Evolutionary conservation across 92 coral and sea anemone species (phyloP).

Genomic region (Muricea muricata): DNA sequence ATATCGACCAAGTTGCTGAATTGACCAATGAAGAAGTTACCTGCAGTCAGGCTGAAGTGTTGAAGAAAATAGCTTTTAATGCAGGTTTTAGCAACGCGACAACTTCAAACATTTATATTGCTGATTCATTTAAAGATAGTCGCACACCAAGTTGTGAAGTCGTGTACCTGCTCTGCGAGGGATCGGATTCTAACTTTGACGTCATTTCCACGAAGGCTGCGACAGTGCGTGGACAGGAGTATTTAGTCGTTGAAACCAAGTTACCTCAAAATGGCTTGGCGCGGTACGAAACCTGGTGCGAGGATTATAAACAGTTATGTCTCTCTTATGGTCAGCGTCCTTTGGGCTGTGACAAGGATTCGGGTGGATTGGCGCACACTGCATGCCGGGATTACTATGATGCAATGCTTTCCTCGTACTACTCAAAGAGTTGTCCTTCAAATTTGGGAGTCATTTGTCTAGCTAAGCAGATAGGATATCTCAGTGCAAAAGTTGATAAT

Average conservation of each 20-base stretch:
- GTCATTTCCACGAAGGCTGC: slow-evolving; percentile 38
- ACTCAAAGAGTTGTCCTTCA: slow-evolving; percentile 52
- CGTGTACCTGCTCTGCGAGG: slow-evolving; percentile 62
- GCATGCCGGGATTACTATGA: slow-evolving; percentile 52
- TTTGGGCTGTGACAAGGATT: slow-evolving; percentile 40
- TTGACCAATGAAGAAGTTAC: background rate
- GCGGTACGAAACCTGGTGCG: slow-evolving; percentile 67
- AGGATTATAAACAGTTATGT: slow-evolving; percentile 65
- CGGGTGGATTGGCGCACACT: background rate
- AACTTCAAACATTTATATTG: background rate
- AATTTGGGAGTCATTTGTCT: background rate
- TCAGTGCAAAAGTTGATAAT: slow-evolving; percentile 41
- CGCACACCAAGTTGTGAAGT: background rate
- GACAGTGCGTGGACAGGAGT: slow-evolving; percentile 6
- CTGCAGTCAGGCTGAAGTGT: background rate
- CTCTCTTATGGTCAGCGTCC: slow-evolving; percentile 69
- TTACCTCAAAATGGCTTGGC: slow-evolving; percentile 64
- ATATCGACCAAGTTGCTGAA: background rate
- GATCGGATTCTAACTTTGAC: slow-evolving; percentile 66
- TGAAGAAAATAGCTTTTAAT: background rate
- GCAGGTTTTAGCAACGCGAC: background rate
- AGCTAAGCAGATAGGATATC: slow-evolving; percentile 31
- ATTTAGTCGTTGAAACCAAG: slow-evolving; percentile 50
- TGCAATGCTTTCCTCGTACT: slow-evolving; percentile 49
- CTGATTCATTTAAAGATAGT: background rate